phyloP scores from a whole-genome alignment of 2,888 invertebrate genomes.

The Stictocephala bisonia region DNA sequence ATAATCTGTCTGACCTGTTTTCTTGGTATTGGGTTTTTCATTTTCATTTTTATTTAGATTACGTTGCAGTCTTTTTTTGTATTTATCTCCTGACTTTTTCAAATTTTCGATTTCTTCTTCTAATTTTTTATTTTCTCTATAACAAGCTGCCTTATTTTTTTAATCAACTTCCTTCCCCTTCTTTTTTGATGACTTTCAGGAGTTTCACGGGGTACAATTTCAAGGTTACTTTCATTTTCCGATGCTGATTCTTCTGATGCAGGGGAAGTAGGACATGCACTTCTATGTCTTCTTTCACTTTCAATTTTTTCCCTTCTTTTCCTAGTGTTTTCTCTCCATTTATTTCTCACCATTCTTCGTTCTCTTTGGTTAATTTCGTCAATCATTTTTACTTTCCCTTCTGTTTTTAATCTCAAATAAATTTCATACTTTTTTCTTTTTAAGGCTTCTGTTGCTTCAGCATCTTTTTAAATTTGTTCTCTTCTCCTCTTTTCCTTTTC shows the following conservation, averaged over 20 bases:
- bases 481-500: not conserved
- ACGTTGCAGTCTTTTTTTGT: not conserved
- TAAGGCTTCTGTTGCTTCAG: slow-evolving; percentile 7
- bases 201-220: not conserved
- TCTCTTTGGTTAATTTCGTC: slow-evolving; percentile 8
- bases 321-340: slow-evolving; percentile 8
- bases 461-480: not conserved
- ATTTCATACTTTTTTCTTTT: slow-evolving; percentile 17
- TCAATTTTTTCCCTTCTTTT: slow-evolving; percentile 7
- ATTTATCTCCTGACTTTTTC: not conserved
- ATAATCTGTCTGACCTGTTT: not conserved
- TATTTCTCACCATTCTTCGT: not conserved
- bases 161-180: not conserved
- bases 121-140: no score
- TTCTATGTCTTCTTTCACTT: no score
- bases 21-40: no score
- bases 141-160: slow-evolving; percentile 20
- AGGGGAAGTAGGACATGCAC: slow-evolving; percentile 4
- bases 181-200: not conserved
- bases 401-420: slow-evolving; percentile 10
- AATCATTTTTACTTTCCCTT: slow-evolving; percentile 24
- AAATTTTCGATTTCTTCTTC: not conserved
- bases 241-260: slow-evolving; percentile 4
- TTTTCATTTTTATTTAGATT: not conserved
- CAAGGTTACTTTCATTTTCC: slow-evolving; percentile 2